Evolutionary conservation across 2,888 invertebrate genomes (phyloP).

Genomic region (Limulus polyphemus): DNA sequence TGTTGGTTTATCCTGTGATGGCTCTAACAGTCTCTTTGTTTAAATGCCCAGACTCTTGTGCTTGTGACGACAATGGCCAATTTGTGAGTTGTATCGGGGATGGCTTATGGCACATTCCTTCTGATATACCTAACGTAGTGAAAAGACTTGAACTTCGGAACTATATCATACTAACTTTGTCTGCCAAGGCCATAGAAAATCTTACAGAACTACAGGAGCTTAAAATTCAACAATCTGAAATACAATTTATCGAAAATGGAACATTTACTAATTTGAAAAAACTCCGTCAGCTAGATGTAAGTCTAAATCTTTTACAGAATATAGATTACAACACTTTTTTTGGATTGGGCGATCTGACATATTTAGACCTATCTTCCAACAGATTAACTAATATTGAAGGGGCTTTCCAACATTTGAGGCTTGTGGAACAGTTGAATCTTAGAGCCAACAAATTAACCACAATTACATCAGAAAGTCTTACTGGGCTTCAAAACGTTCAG

Average conservation of each 20-base stretch:
- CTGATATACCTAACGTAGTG: constrained; percentile 21
- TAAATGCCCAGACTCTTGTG: constrained; percentile 28
- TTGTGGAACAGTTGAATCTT: constrained; percentile 31
- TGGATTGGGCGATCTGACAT: constrained; percentile 29
- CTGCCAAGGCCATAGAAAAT: constrained; percentile 9
- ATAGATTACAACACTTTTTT: constrained; percentile 48
- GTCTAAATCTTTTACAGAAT: constrained; percentile 51
- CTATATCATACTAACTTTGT: constrained; percentile 20
- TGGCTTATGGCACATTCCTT: constrained; percentile 25
- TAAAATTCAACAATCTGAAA: constrained; percentile 35
- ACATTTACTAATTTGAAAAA: constrained; percentile 50
- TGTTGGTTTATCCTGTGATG: too few species aligned
- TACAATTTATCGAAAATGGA: constrained; percentile 45
- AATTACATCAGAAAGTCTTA: constrained; percentile 27
- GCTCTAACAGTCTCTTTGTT: too few species aligned
- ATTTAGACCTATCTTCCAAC: constrained; percentile 33
- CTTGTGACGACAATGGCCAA: constrained; percentile 26
- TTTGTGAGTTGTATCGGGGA: constrained; percentile 30
- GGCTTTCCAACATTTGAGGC: constrained; percentile 28
- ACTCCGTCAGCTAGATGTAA: constrained; percentile 56
- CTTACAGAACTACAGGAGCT: constrained; percentile 26
- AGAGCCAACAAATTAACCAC: constrained; percentile 27
- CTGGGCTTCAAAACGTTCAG: constrained; percentile 27
- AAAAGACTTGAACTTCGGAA: constrained; percentile 28
- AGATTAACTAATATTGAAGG: constrained; percentile 30